Base-by-base conservation (phyloP, 2,888 invertebrate species). In the Cerastis leucographa region DNA sequence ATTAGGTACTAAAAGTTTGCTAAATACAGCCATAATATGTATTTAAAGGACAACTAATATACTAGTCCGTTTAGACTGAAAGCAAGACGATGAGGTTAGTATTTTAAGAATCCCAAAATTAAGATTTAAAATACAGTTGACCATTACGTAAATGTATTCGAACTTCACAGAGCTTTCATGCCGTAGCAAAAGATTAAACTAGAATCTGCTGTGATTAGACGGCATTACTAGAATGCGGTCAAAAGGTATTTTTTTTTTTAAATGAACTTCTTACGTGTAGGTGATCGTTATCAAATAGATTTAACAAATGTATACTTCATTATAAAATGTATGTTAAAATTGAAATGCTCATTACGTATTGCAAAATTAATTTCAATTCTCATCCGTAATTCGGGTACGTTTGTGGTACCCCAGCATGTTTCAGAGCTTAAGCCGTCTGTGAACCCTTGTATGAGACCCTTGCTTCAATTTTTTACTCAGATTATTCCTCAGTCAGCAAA, bases 401-500 rank as follows among this genome's bases (percentile, higher is more conserved):
- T 72, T 69, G 71, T 70, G 46, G 54, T 69, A 40, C 8, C 22
- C 17, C n/a, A 35, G 14, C 29, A 49, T 54, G 56, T 76, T 82
- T 25, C 4, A 14, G 29, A 54, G 42, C 42, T 81, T 82, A 76
- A 71, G 25, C 82, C 56, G 42, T 46, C 70, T 77, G 70, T 49
- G 42, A 51, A 49, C 25, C 56, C 42, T 62, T 65, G 69, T 69
- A 42, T 42, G 19, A 56, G 29, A 81, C 66, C 76, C 66, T 66
- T 51, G 62, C 69, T 40, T 3, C 42, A 5, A 64, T 56, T 80
- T 81, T 80, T 81, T 75, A 54, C 75, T 56, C 54, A 40, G 64
- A 75, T 69, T 70, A 76, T 49, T 76, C 65, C 42, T 44, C n/a
- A 51, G 44, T 14, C 35, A 71, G 71, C 77, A 80, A 77, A 77